Conservation (phyloP, 2,888 invertebrate genomes). For the Pandemis corylana region DNA sequence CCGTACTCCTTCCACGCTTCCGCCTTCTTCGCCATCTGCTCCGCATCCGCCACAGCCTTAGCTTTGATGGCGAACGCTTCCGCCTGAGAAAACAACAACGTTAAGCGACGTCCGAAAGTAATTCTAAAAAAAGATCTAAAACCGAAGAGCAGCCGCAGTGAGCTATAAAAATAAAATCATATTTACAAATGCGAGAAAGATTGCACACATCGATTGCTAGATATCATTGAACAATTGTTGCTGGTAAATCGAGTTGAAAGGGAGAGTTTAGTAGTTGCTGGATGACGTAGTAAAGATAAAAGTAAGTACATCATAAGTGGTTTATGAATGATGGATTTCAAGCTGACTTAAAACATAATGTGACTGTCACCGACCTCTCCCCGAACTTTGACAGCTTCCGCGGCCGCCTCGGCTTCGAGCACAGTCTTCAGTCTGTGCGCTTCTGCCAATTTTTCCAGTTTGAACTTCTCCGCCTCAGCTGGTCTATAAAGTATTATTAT, state of each 20-base stretch:
- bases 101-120: neutral
- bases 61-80: conserved; percentile 97
- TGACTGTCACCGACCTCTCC: conserved; percentile 84
- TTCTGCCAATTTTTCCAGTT: conserved; percentile 96
- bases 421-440: conserved; percentile 94
- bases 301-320: no score
- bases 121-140: neutral
- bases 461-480: conserved; percentile 97
- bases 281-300: no score
- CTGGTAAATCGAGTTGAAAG: no score
- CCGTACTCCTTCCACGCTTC: conserved; percentile 99
- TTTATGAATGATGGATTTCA: no score
- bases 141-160: no score
- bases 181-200: no score
- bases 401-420: conserved; percentile 98
- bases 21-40: conserved; percentile 98
- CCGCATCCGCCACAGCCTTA: conserved; percentile 97
- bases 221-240: no score
- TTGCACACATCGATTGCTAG: no score
- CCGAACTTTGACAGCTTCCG: conserved; percentile 92
- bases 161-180: no score
- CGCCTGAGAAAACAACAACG: conserved; percentile 73
- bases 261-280: no score
- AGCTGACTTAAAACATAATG: neutral
- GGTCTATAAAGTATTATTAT: conserved; percentile 83